Evolutionary conservation across 2,888 invertebrate species (phyloP).

Genomic region (Dermolepida albohirtum): DNA sequence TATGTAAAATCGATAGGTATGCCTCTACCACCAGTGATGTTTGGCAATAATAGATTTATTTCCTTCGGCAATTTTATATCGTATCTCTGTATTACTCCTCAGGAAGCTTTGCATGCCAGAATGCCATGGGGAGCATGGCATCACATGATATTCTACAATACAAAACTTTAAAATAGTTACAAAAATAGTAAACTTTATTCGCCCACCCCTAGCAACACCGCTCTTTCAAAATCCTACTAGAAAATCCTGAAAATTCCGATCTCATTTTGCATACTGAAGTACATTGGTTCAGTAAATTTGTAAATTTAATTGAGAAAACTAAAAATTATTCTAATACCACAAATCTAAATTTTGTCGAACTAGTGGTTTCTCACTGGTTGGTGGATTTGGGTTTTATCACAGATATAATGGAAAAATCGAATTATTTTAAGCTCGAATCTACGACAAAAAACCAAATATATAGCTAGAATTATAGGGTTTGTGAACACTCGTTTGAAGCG

Average conservation of each 20-base stretch:
- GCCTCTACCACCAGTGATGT: conserved; percentile 41
- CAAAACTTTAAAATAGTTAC: neutral
- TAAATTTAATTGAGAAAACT: too few relatives aligned
- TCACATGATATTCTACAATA: too few relatives aligned
- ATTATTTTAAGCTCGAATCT: too few relatives aligned
- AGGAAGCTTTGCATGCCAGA: neutral
- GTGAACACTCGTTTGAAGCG: too few relatives aligned
- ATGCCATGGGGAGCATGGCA: too few relatives aligned
- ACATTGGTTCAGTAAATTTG: neutral
- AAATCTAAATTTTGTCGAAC: too few relatives aligned
- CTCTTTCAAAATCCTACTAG: conserved; percentile 37
- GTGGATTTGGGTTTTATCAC: too few relatives aligned
- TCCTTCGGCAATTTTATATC: conserved; percentile 37
- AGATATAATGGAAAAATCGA: too few relatives aligned
- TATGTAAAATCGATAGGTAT: conserved; percentile 44
- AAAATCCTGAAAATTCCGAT: conserved; percentile 39
- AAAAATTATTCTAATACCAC: too few relatives aligned
- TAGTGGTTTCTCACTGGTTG: too few relatives aligned
- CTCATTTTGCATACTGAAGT: conserved; percentile 35
- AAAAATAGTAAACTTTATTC: neutral
- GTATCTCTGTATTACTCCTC: conserved; percentile 40
- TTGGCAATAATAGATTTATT: conserved; percentile 22
- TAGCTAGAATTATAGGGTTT: too few relatives aligned
- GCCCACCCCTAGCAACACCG: conserved; percentile 28
- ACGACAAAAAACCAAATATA: too few relatives aligned